Evolutionary conservation across 2,888 invertebrate species (phyloP), one percentile per base, ranked within the genome.

Genomic region (Amiota mariae): DNA sequence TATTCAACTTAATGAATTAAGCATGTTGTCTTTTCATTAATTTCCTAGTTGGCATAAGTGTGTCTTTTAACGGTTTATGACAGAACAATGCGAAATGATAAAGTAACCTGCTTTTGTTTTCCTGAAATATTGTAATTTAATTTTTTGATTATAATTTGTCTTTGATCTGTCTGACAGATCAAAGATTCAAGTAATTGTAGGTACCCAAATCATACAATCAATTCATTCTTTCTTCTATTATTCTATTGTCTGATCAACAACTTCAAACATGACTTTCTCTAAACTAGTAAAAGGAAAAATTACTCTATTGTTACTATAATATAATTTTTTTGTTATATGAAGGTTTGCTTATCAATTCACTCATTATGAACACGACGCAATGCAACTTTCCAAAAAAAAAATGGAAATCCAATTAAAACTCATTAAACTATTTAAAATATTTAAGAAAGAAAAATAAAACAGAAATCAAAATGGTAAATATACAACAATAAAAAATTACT

Each of bases 1-100:
- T 76, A 82, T 85, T 86, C 57, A 83, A 85, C 85, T 85, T 85
- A 85, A 85, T 84, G 83, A 85, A 85, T 84, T 84, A 84, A 84
- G 20, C 83, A 85, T 59, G 81, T 84, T 84, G 79, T 83, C 82
- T 85, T 84, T 85, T 36, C 36, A 36, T 36, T 36, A 36, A 36
- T 36, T 36, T 36, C 6, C 2, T 36, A 6, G 36, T 36, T 36
- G 36, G 36, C 36, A 36, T 36, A 36, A 36, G 36, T 36, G 36
- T 36, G 54, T 51, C 13, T 18, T 15, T 13, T 59, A 59, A 59
- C 57, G 57, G 57, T 67, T 49, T 67, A 20, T 49, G 51, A 47
- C 70, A 63, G 73, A 77, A 79, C 81, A 74, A 79, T 78, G 80
- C 80, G 71, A 73, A 81, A 76, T 73, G 76, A 75, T 77, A 74